Evolutionary conservation across 2,888 invertebrate species (phyloP).

Genomic region (Ceramica pisi): DNA sequence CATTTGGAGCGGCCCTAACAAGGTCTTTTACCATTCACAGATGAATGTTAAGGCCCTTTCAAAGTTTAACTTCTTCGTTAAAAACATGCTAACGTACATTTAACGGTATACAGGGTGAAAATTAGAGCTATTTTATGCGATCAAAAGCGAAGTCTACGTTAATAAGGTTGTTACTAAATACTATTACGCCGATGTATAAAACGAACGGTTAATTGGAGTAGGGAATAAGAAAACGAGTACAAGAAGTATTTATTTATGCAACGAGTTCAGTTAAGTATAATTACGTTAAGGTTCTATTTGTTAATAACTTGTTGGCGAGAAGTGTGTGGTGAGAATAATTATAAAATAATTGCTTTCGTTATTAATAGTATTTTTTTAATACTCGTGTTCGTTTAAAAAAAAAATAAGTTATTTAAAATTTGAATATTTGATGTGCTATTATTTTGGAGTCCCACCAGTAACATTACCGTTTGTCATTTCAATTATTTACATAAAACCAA

Average conservation of each 20-base stretch:
- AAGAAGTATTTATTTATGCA: constrained; percentile 35
- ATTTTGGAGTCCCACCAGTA: neutral
- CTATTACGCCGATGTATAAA: constrained; percentile 63
- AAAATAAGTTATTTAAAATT: no score
- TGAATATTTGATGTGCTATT: no score
- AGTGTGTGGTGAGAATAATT: neutral
- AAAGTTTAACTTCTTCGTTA: constrained; percentile 83
- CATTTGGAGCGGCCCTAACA: constrained; percentile 85
- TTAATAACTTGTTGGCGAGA: constrained; percentile 21
- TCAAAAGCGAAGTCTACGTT: constrained; percentile 76
- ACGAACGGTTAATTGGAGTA: constrained; percentile 71
- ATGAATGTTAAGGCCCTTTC: constrained; percentile 81
- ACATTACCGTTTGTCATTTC: neutral
- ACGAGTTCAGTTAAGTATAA: constrained; percentile 20
- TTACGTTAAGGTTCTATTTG: constrained; percentile 33
- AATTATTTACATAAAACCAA: neutral
- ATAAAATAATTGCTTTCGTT: neutral
- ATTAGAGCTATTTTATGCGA: constrained; percentile 80
- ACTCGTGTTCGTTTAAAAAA: neutral
- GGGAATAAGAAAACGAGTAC: constrained; percentile 51
- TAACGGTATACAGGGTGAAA: constrained; percentile 70
- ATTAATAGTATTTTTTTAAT: neutral
- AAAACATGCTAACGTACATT: constrained; percentile 80
- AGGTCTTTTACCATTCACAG: constrained; percentile 83
- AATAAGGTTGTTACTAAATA: constrained; percentile 76